Base-by-base conservation (phyloP, 2,888 invertebrate genomes). In the Criorhina ranunculi region DNA sequence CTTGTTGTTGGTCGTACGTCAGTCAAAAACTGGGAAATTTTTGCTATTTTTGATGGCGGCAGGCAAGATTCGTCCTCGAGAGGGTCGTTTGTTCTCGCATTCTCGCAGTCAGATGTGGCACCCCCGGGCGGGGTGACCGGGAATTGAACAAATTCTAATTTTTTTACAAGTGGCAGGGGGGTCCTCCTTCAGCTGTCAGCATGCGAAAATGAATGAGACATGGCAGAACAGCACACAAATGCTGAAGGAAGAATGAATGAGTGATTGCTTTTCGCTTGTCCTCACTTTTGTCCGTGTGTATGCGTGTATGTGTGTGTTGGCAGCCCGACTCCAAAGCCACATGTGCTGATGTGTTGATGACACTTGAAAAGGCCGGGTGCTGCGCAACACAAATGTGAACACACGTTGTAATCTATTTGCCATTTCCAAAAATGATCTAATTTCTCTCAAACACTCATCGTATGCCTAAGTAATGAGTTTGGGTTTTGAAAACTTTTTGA, bases 261-360 rank as follows among this genome's bases (percentile, higher is more conserved):
- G 80, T 80, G 85, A 85, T 85, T 85, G 80, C 76, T 80, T 85
- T 85, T 62, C 40, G 75, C 33, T 76, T 80, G 80, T 70, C 62
- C 85, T 78, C 46, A 70, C 1, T 49, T n/a, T 62, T 66, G 17
- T 29, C n/a, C n/a, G n/a, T 44, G 17, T 55, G 33, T 64, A 53
- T 62, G 24, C 59, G 2, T 64, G 42, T 31, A 37, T 37, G 37
- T 11, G 31, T 8, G 29, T 2, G n/a, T 4, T 37, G 17, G 60
- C 60, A 77, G 46, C 37, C 57, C 37, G 46, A 76, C 66, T 67
- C 40, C 29, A 62, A 44, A 67, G 73, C 78, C 78, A 67, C 72
- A 78, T 83, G 72, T 78, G 83, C 44, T 70, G 72, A 72, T 72
- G 72, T 79, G 78, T 49, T 73, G 83, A 73, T 83, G 78, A 78